Evolutionary conservation across 1,140 invertebrate species (phyloP).

Genomic region (Drosophila bifasciata): DNA sequence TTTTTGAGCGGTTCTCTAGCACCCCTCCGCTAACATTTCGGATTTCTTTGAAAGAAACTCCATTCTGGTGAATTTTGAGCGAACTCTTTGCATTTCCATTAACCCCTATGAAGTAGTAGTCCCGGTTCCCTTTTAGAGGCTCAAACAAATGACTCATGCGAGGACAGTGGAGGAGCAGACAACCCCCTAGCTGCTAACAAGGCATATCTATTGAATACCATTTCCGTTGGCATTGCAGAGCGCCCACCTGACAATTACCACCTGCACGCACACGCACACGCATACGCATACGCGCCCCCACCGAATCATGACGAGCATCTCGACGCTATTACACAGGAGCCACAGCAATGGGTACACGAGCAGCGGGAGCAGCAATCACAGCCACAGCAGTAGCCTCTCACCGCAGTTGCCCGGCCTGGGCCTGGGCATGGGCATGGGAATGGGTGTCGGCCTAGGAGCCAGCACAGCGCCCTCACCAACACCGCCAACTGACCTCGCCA

Average conservation of each 20-base stretch:
- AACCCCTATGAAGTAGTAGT: not conserved
- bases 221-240: slow-evolving; percentile 71
- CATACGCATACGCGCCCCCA: not conserved
- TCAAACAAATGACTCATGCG: slow-evolving; percentile 40
- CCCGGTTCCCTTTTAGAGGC: not conserved
- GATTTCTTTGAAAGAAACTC: slow-evolving; percentile 1
- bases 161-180: slow-evolving; percentile 4
- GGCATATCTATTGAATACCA: slow-evolving; percentile 72
- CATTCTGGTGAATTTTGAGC: slow-evolving; percentile 12
- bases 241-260: slow-evolving; percentile 57
- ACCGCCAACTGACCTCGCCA: slow-evolving; percentile 33
- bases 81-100: too few relatives aligned
- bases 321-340: slow-evolving; percentile 67
- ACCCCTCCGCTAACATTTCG: not conserved
- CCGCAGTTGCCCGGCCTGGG: slow-evolving; percentile 65
- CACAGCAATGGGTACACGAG: slow-evolving; percentile 64
- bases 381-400: slow-evolving; percentile 70
- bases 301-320: slow-evolving; percentile 67
- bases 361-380: slow-evolving; percentile 69
- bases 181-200: slow-evolving; percentile 46
- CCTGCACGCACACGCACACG: slow-evolving; percentile 34
- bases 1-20: not conserved
- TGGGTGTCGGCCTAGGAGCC: slow-evolving; percentile 6
- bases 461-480: slow-evolving; percentile 19
- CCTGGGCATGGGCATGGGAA: slow-evolving; percentile 29